A percentile compares a stretch with the other conserved stretches of the same genome.
These are phyloP conservation scores for Lacerta bilineata DNA, from an alignment of 2,797 vertebrate species.

Conservation along the genomic window DNA sequence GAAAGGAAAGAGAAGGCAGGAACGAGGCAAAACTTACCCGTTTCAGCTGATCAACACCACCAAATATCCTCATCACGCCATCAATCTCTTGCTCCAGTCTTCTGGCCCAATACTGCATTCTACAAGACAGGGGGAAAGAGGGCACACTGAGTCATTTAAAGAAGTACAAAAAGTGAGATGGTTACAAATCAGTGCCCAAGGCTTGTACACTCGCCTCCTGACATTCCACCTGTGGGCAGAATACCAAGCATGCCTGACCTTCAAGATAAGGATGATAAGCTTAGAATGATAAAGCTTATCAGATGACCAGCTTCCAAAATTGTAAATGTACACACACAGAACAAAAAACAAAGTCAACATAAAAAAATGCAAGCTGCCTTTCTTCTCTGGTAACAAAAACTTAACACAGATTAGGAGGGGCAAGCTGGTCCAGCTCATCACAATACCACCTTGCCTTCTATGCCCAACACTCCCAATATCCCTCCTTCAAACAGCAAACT, in stretches of 20 bases:
- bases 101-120: constrained; percentile 98
- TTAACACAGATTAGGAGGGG: background rate
- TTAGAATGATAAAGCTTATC: constrained; percentile 15
- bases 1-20: constrained; percentile 47
- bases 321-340: constrained; percentile 50
- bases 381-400: background rate
- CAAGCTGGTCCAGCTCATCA: background rate
- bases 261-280: constrained; percentile 14
- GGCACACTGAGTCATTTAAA: constrained; percentile 61
- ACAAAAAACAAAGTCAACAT: background rate
- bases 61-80: constrained; percentile 95
- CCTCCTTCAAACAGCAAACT: background rate
- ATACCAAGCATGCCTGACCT: background rate
- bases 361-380: background rate
- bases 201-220: constrained; percentile 33
- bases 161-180: constrained; percentile 37
- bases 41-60: constrained; percentile 93
- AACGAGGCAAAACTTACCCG: constrained; percentile 83
- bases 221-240: background rate
- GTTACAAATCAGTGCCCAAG: background rate
- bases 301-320: constrained; percentile 33
- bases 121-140: constrained; percentile 75
- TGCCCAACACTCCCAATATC: background rate
- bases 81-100: constrained; percentile 98
- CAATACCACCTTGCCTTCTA: background rate